Conservation (phyloP, 2,888 invertebrate species). For the Andrena camellia region DNA sequence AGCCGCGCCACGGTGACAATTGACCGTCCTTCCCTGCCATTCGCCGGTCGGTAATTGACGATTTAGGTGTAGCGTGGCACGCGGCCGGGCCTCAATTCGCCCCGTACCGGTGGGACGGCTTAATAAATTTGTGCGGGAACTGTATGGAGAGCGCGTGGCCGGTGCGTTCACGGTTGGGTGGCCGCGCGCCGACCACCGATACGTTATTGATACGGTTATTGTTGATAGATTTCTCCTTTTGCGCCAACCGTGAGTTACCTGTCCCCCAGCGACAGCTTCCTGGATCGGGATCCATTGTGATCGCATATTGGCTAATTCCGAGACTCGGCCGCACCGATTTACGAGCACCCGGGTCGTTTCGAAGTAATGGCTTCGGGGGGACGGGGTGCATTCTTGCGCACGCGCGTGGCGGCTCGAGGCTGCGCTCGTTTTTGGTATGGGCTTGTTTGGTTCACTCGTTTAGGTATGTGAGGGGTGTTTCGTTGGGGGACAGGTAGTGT, state of each 20-base stretch:
- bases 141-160: slow-evolving; percentile 45
- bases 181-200: slow-evolving; percentile 31
- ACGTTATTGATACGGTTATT: slow-evolving; percentile 57
- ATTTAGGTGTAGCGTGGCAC: slow-evolving; percentile 47
- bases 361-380: neutral
- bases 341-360: neutral
- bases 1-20: slow-evolving; percentile 4
- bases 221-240: slow-evolving; percentile 46
- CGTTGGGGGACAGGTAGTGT: too few species aligned
- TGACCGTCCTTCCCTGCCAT: neutral
- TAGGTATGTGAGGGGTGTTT: neutral
- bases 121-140: slow-evolving; percentile 74
- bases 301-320: slow-evolving; percentile 19
- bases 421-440: neutral
- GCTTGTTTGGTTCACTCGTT: neutral
- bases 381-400: neutral
- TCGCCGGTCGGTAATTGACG: slow-evolving; percentile 42
- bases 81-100: slow-evolving; percentile 66
- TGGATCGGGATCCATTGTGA: slow-evolving; percentile 22
- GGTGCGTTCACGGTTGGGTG: slow-evolving; percentile 30
- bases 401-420: neutral
- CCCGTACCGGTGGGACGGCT: slow-evolving; percentile 67
- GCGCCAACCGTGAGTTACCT: slow-evolving; percentile 20
- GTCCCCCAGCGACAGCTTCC: slow-evolving; percentile 5
- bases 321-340: slow-evolving; percentile 14